Evolutionary conservation across 2,888 invertebrate genomes (phyloP).

Genomic region (Galeruca laticollis): DNA sequence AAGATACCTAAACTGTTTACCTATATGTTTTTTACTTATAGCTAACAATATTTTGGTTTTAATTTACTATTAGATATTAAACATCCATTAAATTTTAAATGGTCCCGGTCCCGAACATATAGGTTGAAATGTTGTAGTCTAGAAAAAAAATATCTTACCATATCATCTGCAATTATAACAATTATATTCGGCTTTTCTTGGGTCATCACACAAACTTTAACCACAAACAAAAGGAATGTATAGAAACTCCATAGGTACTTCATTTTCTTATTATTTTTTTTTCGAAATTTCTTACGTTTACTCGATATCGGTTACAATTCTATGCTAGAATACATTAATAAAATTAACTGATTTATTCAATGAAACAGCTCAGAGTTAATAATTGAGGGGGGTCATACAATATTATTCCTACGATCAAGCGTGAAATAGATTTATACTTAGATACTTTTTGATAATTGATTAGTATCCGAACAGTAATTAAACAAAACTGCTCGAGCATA

Average conservation of each 20-base stretch:
- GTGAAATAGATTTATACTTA: constrained; percentile 25
- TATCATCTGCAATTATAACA: constrained; percentile 84
- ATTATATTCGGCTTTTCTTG: constrained; percentile 74
- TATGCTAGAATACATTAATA: constrained; percentile 8
- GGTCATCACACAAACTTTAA: background rate
- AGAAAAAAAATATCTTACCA: constrained; percentile 70
- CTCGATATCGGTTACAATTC: background rate
- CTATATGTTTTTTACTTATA: background rate
- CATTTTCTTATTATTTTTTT: background rate
- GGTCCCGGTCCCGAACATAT: background rate
- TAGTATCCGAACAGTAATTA: background rate
- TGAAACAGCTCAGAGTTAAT: background rate
- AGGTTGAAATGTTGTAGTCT: constrained; percentile 18
- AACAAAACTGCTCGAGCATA: constrained; percentile 13
- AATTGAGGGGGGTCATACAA: constrained; percentile 8
- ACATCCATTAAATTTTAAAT: background rate
- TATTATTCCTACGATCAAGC: constrained; percentile 10
- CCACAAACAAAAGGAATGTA: background rate
- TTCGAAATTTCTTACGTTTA: background rate
- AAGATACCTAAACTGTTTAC: too few species aligned
- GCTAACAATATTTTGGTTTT: background rate
- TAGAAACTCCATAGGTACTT: background rate
- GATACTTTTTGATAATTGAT: constrained; percentile 7
- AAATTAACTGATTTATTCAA: constrained; percentile 12
- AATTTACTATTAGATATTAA: background rate